Evolutionary conservation across 2,113 vertebrate species (phyloP), one percentile per base, ranked within the genome.

Genomic region (Lamprologus callipterus): DNA sequence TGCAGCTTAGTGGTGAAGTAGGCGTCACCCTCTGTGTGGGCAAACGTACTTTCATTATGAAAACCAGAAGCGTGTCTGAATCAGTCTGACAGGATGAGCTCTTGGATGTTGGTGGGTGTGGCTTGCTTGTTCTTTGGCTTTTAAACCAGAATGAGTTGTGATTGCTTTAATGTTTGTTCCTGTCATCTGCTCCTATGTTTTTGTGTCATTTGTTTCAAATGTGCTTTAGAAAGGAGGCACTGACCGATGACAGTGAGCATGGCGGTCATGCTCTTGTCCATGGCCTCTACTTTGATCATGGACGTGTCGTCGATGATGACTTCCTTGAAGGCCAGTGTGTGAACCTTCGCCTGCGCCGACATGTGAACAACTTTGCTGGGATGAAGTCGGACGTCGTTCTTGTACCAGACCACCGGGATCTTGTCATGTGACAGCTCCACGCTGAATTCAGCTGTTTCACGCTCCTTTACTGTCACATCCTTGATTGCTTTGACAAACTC

Each of bases 1-100:
- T 99, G 98, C 87, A 99, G 96, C 90, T 99, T 99, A 80, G 96
- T 97, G 84, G 97, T 98, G 93, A 99, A 99, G 91, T 99, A 99
- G 35, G 97, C 95, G 40, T 99, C 98, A 88, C 98, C 99, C 96
- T 99, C 99, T 99, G 96, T 53, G 94, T 88, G 55, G 16, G 49
- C 2, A 54, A 6, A 28, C 12, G 2, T n/a, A 19, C 19, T 2
- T 81, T 58, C 2, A 1, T 45, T 28, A 31, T 47, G 28, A 33
- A 28, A 7, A 17, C 10, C 40, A 5, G 11, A 65, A 37, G 33
- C 4, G 1, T 68, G 33, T 68, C 31, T 37, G 19, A 65, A 5
- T 65, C 19, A 12, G 60, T 5, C 2, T 65, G 33, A 8, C 17
- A 65, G 10, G 17, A 65, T 65, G 33, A 65, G 13, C 33, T n/a